Evolutionary conservation across 2,888 invertebrate genomes (phyloP).

Genomic region (Nymphalis c-album): DNA sequence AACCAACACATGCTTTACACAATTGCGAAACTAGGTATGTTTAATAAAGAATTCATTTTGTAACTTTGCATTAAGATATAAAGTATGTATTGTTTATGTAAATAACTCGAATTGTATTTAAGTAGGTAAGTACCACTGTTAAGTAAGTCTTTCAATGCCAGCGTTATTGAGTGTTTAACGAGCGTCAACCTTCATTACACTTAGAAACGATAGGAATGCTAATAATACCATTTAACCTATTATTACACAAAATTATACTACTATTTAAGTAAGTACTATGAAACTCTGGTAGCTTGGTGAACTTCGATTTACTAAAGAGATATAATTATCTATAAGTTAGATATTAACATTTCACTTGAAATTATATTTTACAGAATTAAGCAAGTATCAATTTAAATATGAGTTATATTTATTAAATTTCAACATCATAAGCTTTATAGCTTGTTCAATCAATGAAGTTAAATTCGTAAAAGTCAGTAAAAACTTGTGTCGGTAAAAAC

Average conservation of each 20-base stretch:
- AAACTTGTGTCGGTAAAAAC: no score
- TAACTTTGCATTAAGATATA: neutral
- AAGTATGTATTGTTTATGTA: conserved; percentile 3
- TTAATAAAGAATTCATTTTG: no score
- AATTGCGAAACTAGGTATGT: no score
- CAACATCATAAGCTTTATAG: no score
- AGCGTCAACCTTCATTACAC: conserved; percentile 22
- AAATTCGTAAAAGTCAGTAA: no score
- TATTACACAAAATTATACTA: conserved; percentile 29
- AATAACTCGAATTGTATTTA: conserved; percentile 17
- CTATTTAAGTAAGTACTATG: conserved; percentile 22
- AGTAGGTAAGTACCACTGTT: conserved; percentile 10
- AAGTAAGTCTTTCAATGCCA: conserved; percentile 14
- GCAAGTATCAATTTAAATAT: no score
- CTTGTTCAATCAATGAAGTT: no score
- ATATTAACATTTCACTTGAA: no score
- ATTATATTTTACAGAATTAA: no score
- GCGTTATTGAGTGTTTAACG: conserved; percentile 25
- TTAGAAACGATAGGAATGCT: conserved; percentile 26
- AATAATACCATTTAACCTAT: conserved; percentile 26
- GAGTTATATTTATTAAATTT: no score
- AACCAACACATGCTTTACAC: no score
- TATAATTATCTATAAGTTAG: no score
- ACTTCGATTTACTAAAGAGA: conserved; percentile 23
- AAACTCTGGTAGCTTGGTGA: conserved; percentile 11